These are phyloP conservation scores for Heteromormyrus szaboi DNA, from an alignment of 2,797 vertebrate species.

Conservation along the genomic window DNA sequence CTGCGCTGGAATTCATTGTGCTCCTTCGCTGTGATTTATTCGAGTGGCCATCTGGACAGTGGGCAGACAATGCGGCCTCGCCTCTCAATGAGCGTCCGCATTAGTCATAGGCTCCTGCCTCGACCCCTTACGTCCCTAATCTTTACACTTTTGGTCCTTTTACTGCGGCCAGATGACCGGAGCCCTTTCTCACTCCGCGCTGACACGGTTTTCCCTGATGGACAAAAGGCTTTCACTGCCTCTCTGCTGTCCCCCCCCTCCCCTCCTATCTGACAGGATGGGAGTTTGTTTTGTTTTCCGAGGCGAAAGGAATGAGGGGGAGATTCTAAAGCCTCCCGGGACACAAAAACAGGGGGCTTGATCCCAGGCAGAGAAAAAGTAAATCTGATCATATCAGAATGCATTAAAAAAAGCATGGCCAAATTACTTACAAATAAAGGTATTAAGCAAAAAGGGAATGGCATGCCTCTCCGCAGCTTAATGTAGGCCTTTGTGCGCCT, in stretches of 20 bases:
- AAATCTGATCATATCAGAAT: slow-evolving; percentile 52
- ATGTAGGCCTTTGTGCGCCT: slow-evolving; percentile 52
- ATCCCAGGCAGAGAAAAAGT: slow-evolving; percentile 32
- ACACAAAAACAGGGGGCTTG: slow-evolving; percentile 31
- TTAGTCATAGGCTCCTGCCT: slow-evolving; percentile 77
- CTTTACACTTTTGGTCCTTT: slow-evolving; percentile 54
- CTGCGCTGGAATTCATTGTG: slow-evolving; percentile 55
- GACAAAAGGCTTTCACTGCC: slow-evolving; percentile 69
- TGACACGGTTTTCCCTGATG: slow-evolving; percentile 59
- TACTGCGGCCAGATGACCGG: slow-evolving; percentile 53
- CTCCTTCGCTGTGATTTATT: slow-evolving; percentile 62
- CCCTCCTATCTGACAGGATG: slow-evolving; percentile 46
- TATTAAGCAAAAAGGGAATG: slow-evolving; percentile 51
- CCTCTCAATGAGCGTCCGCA: slow-evolving; percentile 44
- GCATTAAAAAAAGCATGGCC: slow-evolving; percentile 38
- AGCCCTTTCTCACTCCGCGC: slow-evolving; percentile 45
- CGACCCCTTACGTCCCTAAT: slow-evolving; percentile 54
- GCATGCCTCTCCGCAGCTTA: slow-evolving; percentile 56
- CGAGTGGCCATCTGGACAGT: slow-evolving; percentile 73
- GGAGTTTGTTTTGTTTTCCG: slow-evolving; percentile 60
- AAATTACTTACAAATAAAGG: slow-evolving; percentile 53
- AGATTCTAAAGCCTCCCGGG: slow-evolving; percentile 26
- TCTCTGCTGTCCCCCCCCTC: slow-evolving; percentile 47
- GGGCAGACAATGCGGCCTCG: slow-evolving; percentile 64
- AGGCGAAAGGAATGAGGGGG: slow-evolving; percentile 39